Base-by-base conservation (phyloP, 2,797 vertebrate genomes). In the Anguilla megastoma region DNA sequence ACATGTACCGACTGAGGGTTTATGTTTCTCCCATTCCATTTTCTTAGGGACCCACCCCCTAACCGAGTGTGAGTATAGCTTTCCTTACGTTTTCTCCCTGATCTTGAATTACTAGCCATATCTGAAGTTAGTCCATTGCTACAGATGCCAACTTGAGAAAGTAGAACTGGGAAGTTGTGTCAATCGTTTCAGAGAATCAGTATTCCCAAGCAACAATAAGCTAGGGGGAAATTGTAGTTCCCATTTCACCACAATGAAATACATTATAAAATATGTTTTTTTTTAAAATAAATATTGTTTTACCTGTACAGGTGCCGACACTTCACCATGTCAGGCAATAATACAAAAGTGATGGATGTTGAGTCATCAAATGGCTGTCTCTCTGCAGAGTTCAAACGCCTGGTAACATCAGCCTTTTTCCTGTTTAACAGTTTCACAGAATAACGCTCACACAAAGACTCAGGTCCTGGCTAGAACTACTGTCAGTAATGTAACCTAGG, bases 391-490 rank as follows among this genome's bases (percentile, higher is more conserved):
- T 79, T 79, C 74, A 79, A 79, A 79, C 36, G 36, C 36, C 16
- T 79, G 74, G 74, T 79, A 79, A 41, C 3, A 92, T 84, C 79
- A 24, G 1, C 24, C 45, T 21, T 16, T 24, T 45, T 41, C 45
- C 80, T 79, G 36, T 18, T 45, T 79, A 21, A 16, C 12, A 9
- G 12, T 36, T 33, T 76, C 71, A 79, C 3, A 2, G 33, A 79
- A 79, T 79, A 41, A 7, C 9, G 14, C 9, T 5, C 36, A 14
- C 36, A 41, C 36, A 79, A 79, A 79, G 16, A 18, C 16, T 79
- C 7, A 79, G 12, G 36, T 45, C 74, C 16, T 45, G 7, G 27
- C 4, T 33, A 16, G 16, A 58, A 58, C 56, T 58, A 16, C 18
- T 41, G 74, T 45, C 14, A 6, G 33, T 79, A 79, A 79, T 41